Base-by-base conservation (phyloP, 1,140 invertebrate species). In the Geopemphigus sp. region DNA sequence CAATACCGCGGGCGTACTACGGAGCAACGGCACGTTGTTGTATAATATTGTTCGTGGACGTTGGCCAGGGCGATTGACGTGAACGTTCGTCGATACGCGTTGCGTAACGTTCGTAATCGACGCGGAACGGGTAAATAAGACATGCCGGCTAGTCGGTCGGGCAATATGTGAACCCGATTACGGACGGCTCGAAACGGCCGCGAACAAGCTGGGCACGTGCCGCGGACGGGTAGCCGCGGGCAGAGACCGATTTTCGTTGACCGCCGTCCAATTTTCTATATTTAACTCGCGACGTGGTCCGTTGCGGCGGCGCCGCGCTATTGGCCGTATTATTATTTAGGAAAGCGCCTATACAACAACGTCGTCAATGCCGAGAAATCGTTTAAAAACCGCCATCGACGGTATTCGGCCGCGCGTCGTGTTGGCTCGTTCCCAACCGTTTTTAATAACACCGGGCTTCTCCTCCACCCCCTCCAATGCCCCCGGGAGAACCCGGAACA, bases 231-330 rank as follows among this genome's bases (percentile, higher is more conserved):
- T 39, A 39, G 32, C 32, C 8, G 32, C 8, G 32, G 32, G 32
- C 3, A 39, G 70, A 6, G 53, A 73, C 54, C 70, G 50, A 50
- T 57, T 76, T 61, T 61, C 39, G 45, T 76, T 76, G 73, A 76
- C 56, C 29, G 10, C 15, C n/a, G 73, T 76, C 73, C 73, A 76
- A 76, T 61, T 76, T 39, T 39, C 73, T 76, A 76, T 76, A 39
- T 61, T 76, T 61, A 26, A 47, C n/a, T 19, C 26, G 19, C n/a
- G 73, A 47, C 10, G 32, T 8, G 56, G 39, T 76, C 22, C 32
- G 54, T 74, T 45, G 8, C 22, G 32, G 3, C 39, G 32, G 8
- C 22, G 32, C 32, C 39, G 32, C 73, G 57, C 57, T 76, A 76
- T 76, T 76, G 57, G 56, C 73, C 57, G 73, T 47, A 61, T 76